Percentiles rank a stretch among this genome's conserved stretches.
These are phyloP conservation scores for Listronotus oregonensis DNA, from an alignment of 1,140 invertebrate species.

Conservation along the genomic window DNA sequence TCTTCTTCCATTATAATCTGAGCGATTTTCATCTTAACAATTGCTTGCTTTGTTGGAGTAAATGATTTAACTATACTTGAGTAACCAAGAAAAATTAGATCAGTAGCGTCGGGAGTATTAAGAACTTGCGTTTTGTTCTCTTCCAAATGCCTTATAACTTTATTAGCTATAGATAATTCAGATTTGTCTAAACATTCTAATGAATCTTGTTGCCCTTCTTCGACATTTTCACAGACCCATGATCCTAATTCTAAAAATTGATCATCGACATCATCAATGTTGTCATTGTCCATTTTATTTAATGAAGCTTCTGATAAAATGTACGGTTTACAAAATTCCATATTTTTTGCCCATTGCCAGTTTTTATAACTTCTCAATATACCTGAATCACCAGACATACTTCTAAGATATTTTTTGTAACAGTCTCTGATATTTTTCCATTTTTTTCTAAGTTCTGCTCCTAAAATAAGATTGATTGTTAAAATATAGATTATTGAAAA, in stretches of 20 bases:
- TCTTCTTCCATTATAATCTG: conserved; percentile 11
- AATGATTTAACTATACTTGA: conserved; percentile 1
- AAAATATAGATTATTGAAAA: too few species aligned
- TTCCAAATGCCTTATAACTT: background rate
- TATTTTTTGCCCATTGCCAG: conserved; percentile 2
- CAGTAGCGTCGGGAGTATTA: background rate
- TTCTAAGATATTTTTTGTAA: conserved; percentile 7
- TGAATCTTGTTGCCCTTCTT: too few species aligned
- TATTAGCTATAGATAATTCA: too few species aligned
- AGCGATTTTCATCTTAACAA: conserved; percentile 9
- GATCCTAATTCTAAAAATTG: too few species aligned
- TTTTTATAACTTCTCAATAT: background rate
- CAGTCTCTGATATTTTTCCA: conserved; percentile 11
- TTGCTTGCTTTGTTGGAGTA: conserved; percentile 1
- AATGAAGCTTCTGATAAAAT: background rate
- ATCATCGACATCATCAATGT: background rate
- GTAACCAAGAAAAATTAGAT: conserved; percentile 8
- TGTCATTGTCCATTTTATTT: background rate
- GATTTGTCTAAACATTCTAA: too few species aligned
- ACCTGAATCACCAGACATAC: background rate
- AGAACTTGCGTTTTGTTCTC: background rate
- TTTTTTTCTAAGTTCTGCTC: background rate
- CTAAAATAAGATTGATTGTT: background rate
- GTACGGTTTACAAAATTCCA: conserved; percentile 1
- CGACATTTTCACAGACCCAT: too few species aligned